Conservation (phyloP, 2,113 vertebrate genomes). For the Oplegnathus fasciatus region DNA sequence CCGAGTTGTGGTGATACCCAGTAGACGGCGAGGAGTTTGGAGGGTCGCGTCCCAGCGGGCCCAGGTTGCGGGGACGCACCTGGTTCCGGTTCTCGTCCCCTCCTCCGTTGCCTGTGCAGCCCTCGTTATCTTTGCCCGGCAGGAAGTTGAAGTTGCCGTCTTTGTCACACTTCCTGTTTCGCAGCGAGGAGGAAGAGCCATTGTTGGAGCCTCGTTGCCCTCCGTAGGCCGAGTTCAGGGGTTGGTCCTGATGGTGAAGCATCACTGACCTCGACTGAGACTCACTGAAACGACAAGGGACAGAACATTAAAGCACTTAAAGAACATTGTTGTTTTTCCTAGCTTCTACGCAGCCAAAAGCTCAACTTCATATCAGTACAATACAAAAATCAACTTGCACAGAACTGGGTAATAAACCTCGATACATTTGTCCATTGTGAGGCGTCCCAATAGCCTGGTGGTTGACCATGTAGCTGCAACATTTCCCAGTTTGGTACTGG, state of each 20-base stretch:
- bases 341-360: background rate
- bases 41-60: slow-evolving; percentile 68
- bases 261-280: slow-evolving; percentile 78
- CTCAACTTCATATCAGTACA: background rate
- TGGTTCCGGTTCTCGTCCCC: slow-evolving; percentile 92
- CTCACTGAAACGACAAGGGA: slow-evolving; percentile 72
- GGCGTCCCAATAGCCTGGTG: background rate
- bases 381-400: background rate
- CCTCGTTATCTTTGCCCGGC: slow-evolving; percentile 69
- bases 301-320: background rate
- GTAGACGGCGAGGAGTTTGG: slow-evolving; percentile 15
- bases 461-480: background rate
- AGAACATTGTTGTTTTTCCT: background rate
- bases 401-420: background rate
- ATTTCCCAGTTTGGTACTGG: background rate
- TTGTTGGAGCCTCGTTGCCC: slow-evolving; percentile 21
- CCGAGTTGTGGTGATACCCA: slow-evolving; percentile 51
- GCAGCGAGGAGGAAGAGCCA: slow-evolving; percentile 53
- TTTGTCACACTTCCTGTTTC: slow-evolving; percentile 82
- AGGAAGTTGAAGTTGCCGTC: slow-evolving; percentile 96
- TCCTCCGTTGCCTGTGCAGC: slow-evolving; percentile 1
- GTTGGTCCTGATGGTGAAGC: slow-evolving; percentile 87
- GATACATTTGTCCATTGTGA: background rate
- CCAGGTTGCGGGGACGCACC: slow-evolving; percentile 70
- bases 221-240: slow-evolving; percentile 67